Evolutionary conservation across 2,113 vertebrate genomes (phyloP).

Genomic region (Istiophorus platypterus): DNA sequence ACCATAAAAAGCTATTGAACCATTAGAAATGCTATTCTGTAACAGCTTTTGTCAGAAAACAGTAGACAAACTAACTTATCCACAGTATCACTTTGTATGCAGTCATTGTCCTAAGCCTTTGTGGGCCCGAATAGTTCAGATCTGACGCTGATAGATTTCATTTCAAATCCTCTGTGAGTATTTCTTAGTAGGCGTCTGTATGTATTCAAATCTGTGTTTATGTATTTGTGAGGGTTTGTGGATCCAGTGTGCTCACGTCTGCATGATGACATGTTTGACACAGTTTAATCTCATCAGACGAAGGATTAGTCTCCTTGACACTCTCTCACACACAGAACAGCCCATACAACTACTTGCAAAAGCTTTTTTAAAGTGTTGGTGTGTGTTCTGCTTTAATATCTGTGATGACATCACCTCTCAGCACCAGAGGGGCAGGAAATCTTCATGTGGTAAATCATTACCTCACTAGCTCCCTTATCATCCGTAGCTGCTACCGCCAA

Average conservation of each 20-base stretch:
- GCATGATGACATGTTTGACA: slow-evolving; percentile 14
- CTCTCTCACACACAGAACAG: slow-evolving; percentile 6
- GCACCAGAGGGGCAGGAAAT: slow-evolving; percentile 51
- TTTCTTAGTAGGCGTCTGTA: not conserved
- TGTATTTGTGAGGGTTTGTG: slow-evolving; percentile 10
- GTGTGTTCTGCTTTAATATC: slow-evolving; percentile 25
- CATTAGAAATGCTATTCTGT: not conserved
- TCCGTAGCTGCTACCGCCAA: slow-evolving; percentile 25
- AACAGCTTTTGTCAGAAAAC: not conserved
- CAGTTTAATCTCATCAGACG: slow-evolving; percentile 55
- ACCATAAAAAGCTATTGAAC: not conserved
- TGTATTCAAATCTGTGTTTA: slow-evolving; percentile 21
- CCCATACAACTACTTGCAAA: slow-evolving; percentile 44
- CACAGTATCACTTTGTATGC: not conserved
- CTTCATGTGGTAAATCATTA: slow-evolving; percentile 63
- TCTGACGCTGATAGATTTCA: not conserved
- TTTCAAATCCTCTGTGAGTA: not conserved
- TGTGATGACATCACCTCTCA: slow-evolving; percentile 59
- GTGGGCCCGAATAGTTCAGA: not conserved
- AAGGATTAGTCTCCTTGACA: slow-evolving; percentile 51
- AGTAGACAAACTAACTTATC: not conserved
- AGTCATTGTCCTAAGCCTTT: not conserved
- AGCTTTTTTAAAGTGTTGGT: slow-evolving; percentile 30
- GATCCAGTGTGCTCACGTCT: slow-evolving; percentile 17
- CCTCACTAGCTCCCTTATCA: slow-evolving; percentile 50